Evolutionary conservation across 2,797 vertebrate species (phyloP), one percentile per base, ranked within the genome.

Genomic region (Etheostoma nigrum): DNA sequence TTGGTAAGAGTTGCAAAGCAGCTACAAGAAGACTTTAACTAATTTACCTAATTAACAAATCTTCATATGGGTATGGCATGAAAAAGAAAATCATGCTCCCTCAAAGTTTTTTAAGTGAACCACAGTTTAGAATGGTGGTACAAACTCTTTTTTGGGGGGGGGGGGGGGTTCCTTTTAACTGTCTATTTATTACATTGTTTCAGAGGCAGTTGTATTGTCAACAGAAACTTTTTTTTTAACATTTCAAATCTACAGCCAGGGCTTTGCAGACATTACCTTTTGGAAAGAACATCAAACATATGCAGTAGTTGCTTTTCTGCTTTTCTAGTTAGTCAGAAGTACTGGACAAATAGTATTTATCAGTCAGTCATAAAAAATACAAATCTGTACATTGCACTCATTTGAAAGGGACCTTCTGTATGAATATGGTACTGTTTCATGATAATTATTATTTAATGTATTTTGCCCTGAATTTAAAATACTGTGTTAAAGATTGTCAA

Each of bases 1-100:
- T 54, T 55, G 48, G 59, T 70, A 67, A 79, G 66, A 73, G 67
- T 79, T 67, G 25, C 40, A 33, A 72, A 71, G 23, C 15, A 40
- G 44, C 58, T 63, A 12, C 10, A 45, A 67, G 19, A 44, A 13
- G 23, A 4, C 6, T 30, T 12, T 1, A 36, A 21, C 36, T 53
- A 12, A 25, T 25, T 53, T 21, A 23, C 21, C 60, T 47, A 19
- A 27, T 63, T 13, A 14, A 30, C n/a, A 13, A 13, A 6, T 30
- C 23, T 59, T 63, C 30, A 40, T 30, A 1, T 49, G 49, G 48
- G 12, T 33, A 23, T 59, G 8, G 30, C n/a, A 47, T 23, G 27
- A 53, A 74, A 76, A 49, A 23, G 15, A 12, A 42, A 40, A 14
- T 61, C 15, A 30, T 59, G 12, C 7, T 15, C 30, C 33, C 48